A percentile compares a stretch with the other conserved stretches of the same genome.
phyloP scores from a whole-genome alignment of 2,888 invertebrate genomes.

The Palloptera scutellata region DNA sequence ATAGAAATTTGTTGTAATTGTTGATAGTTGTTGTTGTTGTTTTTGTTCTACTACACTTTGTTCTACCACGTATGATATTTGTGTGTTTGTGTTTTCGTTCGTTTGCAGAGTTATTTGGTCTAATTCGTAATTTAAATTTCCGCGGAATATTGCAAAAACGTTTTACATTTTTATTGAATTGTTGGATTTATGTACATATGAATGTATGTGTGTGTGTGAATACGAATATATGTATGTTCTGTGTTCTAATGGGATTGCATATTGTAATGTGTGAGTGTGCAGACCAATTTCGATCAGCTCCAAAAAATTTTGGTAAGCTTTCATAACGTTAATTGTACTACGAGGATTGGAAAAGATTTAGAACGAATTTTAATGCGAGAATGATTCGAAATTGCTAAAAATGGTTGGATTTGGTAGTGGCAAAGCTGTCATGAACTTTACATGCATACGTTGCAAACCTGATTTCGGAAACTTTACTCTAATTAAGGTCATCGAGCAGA shows the following conservation, averaged over 20 bases:
- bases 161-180: conserved; percentile 4
- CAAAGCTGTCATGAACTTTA: too few relatives aligned
- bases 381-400: too few relatives aligned
- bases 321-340: too few relatives aligned
- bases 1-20: not conserved
- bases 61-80: not conserved
- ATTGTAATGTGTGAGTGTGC: not conserved
- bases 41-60: not conserved
- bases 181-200: not conserved
- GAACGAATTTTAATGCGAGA: too few relatives aligned
- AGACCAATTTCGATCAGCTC: not conserved
- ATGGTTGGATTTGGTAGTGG: too few relatives aligned
- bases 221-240: not conserved
- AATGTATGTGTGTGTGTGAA: not conserved
- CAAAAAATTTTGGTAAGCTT: too few relatives aligned
- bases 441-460: too few relatives aligned
- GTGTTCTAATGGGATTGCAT: not conserved
- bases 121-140: conserved; percentile 18
- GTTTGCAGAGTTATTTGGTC: conserved; percentile 16
- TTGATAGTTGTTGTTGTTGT: not conserved
- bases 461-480: too few relatives aligned
- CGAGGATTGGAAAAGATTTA: too few relatives aligned
- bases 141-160: conserved; percentile 1
- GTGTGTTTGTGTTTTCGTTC: not conserved
- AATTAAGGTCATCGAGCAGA: too few relatives aligned